Evolutionary conservation across 1,140 invertebrate species (phyloP).

Genomic region (Rhagoletis pomonella): DNA sequence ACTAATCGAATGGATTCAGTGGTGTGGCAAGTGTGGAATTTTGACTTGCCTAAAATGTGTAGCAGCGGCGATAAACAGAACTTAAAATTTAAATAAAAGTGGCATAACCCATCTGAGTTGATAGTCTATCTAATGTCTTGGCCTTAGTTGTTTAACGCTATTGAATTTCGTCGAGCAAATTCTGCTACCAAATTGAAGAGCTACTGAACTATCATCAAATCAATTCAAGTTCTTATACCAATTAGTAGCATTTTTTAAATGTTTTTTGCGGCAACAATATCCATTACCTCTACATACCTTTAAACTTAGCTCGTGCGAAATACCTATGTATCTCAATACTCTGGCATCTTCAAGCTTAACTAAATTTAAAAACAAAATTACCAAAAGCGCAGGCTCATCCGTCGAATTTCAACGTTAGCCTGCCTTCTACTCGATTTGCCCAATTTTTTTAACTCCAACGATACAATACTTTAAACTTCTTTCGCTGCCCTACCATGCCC

Average conservation of each 20-base stretch:
- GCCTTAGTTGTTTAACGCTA: constrained; percentile 6
- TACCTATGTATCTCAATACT: background rate
- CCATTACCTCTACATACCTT: background rate
- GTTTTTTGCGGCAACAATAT: background rate
- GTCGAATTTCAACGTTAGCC: background rate
- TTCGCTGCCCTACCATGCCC: constrained; percentile 78
- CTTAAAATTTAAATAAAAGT: constrained; percentile 18
- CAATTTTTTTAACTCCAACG: background rate
- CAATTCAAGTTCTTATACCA: background rate
- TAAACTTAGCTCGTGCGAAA: constrained; percentile 36
- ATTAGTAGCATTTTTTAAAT: background rate
- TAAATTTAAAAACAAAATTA: constrained; percentile 27
- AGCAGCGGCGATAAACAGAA: background rate
- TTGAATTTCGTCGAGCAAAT: constrained; percentile 43
- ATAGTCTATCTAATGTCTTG: background rate
- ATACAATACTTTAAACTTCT: background rate
- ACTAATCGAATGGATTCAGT: background rate
- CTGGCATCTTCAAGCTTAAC: constrained; percentile 63
- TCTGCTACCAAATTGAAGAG: background rate
- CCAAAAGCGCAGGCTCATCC: background rate
- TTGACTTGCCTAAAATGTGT: background rate
- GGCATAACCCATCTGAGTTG: background rate
- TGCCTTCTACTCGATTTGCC: background rate
- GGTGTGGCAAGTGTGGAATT: background rate
- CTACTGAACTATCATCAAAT: background rate